Base-by-base conservation (phyloP, 2,113 vertebrate genomes). In the Conger conger region DNA sequence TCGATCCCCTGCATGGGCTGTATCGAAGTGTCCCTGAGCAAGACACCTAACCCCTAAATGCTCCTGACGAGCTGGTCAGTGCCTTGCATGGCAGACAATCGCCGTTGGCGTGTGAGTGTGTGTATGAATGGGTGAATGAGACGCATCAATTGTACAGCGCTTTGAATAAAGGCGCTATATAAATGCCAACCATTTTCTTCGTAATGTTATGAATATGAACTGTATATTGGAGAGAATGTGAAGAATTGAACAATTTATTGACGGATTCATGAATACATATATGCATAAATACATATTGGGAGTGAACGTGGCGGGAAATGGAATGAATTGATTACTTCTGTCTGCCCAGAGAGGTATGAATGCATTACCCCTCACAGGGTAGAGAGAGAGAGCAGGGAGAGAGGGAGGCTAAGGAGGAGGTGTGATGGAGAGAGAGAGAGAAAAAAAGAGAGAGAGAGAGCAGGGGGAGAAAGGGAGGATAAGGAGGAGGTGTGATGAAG, bases 401-500 rank as follows among this genome's bases (percentile, higher is more conserved):
- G n/a, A n/a, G n/a, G n/a, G n/a, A n/a, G 17, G 38, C 16, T 90
- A 90, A 90, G 84, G 89, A 88, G 91, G 96, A 96, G 92, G 92
- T 84, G 87, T 86, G 83, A 95, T 95, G 95, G n/a, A n/a, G 68
- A 17, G 13, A 23, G 88, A 90, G 95, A n/a, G n/a, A n/a, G n/a
- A n/a, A n/a, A n/a, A n/a, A n/a, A n/a, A n/a, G n/a, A n/a, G n/a
- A n/a, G n/a, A n/a, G n/a, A n/a, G n/a, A n/a, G n/a, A n/a, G n/a
- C n/a, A n/a, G 94, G 94, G 40, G 90, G 87, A 83, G 85, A 76
- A 85, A n/a, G n/a, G 88, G 68, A 20, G 17, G 38, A 23, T 90
- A 90, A 90, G 84, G 89, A 88, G 91, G 96, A 96, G 92, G 92
- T 84, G 87, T 86, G 83, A 95, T 95, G n/a, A n/a, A n/a, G 95